Evolutionary conservation across 1,140 invertebrate genomes (phyloP), one percentile per base, ranked within the genome.

Genomic region (Trichogramma pretiosum): DNA sequence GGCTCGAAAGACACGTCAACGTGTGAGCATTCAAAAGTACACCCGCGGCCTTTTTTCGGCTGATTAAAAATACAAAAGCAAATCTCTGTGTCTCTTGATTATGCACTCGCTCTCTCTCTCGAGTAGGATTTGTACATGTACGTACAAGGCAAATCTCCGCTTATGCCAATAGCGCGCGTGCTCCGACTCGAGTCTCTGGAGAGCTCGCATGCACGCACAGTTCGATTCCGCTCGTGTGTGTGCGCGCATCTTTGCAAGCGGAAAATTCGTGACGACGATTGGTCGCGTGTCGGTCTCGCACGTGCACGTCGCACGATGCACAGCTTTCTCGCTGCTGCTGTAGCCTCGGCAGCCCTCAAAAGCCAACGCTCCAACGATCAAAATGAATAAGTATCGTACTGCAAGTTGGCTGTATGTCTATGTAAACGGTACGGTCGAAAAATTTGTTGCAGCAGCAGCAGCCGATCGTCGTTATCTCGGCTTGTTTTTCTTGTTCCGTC

Each of bases 201-300:
- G n/a, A n/a, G n/a, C n/a, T n/a, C n/a, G n/a, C 13, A 21, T 13
- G 8, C 21, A 19, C 13, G 18, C 13, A 7, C 8, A n/a, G 4
- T 13, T 5, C 18, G 40, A 33, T n/a, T 19, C 14, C 17, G 39
- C 24, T 2, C 16, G 8, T 21, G 23, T 14, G 28, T 26, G 21
- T 22, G 14, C n/a, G 40, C n/a, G 11, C 30, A 19, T 42, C 32
- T 24, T 44, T 22, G 34, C 32, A 49, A 13, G 40, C 48, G 48
- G 35, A 45, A 50, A 50, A 50, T 50, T 44, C 36, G 28, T n/a
- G n/a, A n/a, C 35, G 36, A 24, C 28, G 36, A 50, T 44, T 38
- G 48, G 41, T 39, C 43, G 14, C 43, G 37, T 46, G 48, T 8
- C 17, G 16, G n/a, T 9, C 19, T 13, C 41, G 10, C 21, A 45